Percentiles rank a stretch among this genome's conserved stretches.
phyloP scores from a whole-genome alignment of 2,888 invertebrate genomes.

The Germaria angustata region DNA sequence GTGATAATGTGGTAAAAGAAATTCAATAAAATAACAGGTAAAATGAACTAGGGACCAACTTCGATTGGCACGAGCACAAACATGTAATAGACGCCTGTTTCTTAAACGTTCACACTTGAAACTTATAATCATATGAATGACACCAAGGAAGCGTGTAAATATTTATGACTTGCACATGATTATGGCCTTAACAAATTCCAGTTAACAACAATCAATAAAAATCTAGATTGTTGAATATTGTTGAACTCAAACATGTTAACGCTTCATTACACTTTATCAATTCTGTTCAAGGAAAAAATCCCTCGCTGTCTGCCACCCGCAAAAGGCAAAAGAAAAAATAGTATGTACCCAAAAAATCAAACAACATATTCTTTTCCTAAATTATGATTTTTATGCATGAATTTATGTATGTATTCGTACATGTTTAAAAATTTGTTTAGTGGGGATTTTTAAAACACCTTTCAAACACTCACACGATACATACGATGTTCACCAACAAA shows the following conservation, averaged over 20 bases:
- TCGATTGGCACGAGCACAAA: constrained; percentile 31
- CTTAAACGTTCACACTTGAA: constrained; percentile 31
- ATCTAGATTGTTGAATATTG: constrained; percentile 71
- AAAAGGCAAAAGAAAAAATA: background rate
- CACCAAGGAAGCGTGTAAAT: constrained; percentile 29
- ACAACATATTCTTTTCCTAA: constrained; percentile 25
- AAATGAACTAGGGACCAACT: background rate
- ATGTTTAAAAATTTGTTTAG: constrained; percentile 26
- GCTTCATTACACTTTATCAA: constrained; percentile 69
- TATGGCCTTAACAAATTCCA: constrained; percentile 39
- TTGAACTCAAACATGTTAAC: constrained; percentile 65
- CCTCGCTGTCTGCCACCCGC: background rate
- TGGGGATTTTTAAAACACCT: constrained; percentile 45
- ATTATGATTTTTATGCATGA: background rate
- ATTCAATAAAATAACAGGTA: constrained; percentile 18
- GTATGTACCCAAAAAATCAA: background rate
- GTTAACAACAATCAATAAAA: constrained; percentile 52
- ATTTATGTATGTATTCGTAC: background rate
- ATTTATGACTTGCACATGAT: constrained; percentile 48
- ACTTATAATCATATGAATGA: constrained; percentile 29
- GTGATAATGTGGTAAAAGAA: background rate
- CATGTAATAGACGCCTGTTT: constrained; percentile 72
- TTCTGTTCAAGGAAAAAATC: background rate
- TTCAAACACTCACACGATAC: constrained; percentile 63
- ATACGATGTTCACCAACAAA: constrained; percentile 46